Base-by-base conservation (phyloP, 2,888 invertebrate genomes). In the Scaptomyza polygonia region DNA sequence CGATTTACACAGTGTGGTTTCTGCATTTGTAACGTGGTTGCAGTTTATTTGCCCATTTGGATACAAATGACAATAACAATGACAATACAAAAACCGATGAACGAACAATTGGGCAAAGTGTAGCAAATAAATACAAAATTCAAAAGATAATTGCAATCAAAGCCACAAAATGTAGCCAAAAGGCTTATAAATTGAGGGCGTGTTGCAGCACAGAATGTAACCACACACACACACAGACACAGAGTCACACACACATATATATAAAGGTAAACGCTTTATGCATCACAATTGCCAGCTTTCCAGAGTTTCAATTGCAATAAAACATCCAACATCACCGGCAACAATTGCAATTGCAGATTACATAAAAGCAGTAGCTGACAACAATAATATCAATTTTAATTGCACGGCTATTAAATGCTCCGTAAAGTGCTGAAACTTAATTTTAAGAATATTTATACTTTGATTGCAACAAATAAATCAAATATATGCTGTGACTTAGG, bases 61-160 rank as follows among this genome's bases (percentile, higher is more conserved):
- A 69, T 52, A 73, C 59, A 74, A 73, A 78, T 71, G 79, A 75
- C 78, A 73, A 71, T 61, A 55, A 32, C 70, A 62, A 67, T 61
- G 66, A 57, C 57, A 73, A 75, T 52, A 70, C 74, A 85, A 85
- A 63, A 67, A 61, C 65, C 70, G 71, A 40, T 63, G 47, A 71
- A 52, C 74, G 76, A 75, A 85, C 88, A 85, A 83, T 86, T 86
- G 84, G 56, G 55, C 75, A 86, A 77, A 88, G 84, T 88, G 88
- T 80, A 86, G 86, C 89, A 85, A 84, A 77, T 79, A 85, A 81
- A 84, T 88, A 80, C 79, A 77, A 85, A 89, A 87, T 89, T 77
- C 86, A 88, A 78, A 79, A 78, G 86, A 90, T 90, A 89, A 89
- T 90, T 89, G 89, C 87, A 83, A 80, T 84, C 78, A 85, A 86